Percentiles rank a stretch among this genome's conserved stretches.
Evolutionary conservation across 2,888 invertebrate genomes (phyloP).

Genomic region (Rhogogaster chlorosoma): DNA sequence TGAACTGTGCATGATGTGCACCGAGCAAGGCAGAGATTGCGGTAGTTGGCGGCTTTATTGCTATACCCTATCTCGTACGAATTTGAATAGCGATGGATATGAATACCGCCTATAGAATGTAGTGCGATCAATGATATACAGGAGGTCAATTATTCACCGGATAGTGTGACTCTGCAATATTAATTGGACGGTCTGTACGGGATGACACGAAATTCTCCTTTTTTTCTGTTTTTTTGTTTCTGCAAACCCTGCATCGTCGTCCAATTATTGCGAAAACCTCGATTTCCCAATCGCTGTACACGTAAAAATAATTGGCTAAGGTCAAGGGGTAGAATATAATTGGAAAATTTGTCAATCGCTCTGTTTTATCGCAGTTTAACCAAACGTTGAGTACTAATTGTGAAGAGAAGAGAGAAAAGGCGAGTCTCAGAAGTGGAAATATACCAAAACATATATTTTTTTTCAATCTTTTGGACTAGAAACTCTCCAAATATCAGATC

Average conservation of each 20-base stretch:
- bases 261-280: not conserved
- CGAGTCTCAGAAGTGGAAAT: not conserved
- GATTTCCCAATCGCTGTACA: not conserved
- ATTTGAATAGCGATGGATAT: slow-evolving; percentile 48
- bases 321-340: not conserved
- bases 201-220: not conserved
- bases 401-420: not conserved
- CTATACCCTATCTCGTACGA: slow-evolving; percentile 25
- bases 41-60: slow-evolving; percentile 27
- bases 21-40: slow-evolving; percentile 33
- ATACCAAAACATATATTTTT: not conserved
- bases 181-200: not conserved
- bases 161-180: not conserved
- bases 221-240: not conserved
- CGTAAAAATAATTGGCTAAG: slow-evolving; percentile 7
- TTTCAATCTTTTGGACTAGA: not conserved
- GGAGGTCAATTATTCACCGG: slow-evolving; percentile 15
- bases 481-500: not conserved
- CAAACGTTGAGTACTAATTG: not conserved
- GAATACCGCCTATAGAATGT: slow-evolving; percentile 8
- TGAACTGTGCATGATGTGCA: slow-evolving; percentile 34
- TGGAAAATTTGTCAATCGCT: not conserved
- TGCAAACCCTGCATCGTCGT: not conserved
- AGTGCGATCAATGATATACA: slow-evolving; percentile 24
- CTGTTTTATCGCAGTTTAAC: not conserved